Base-by-base conservation (phyloP, 2,113 vertebrate species). In the Pungitius pungitius region DNA sequence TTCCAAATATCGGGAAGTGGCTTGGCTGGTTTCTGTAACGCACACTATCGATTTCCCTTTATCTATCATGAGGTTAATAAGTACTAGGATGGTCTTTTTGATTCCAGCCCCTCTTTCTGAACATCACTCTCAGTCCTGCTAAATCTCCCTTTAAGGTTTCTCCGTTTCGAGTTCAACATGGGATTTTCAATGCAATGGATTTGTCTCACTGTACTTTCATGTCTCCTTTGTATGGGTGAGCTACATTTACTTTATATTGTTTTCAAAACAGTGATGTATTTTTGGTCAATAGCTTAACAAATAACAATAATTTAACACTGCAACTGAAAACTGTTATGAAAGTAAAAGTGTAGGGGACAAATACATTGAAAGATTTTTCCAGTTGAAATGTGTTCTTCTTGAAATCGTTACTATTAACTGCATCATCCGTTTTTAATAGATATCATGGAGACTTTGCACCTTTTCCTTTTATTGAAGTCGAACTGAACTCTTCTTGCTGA, bases 41-140 rank as follows among this genome's bases (percentile, higher is more conserved):
- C 65, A 45, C n/a, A 47, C 6, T 75, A 87, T 89, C 86, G 88
- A 90, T 87, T 37, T 63, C 13, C 22, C 59, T 82, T 81, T 89
- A 71, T 81, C 86, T 92, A 68, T 69, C 43, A n/a, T 66, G 8
- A 59, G 55, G 91, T 92, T 92, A 93, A 94, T 92, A 43, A 92
- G 63, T 94, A 77, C 77, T 88, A 57, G 59, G 39, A 12, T 47
- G 13, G 9, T 74, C 39, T 78, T 47, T 65, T 24, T 22, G 35
- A 59, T 67, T 73, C 15, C 45, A 54, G 24, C 22, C 59, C 58
- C 33, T 30, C 45, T 26, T 14, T 64, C 12, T 59, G 7, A 51
- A 54, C 35, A 60, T 56, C 54, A 35, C 39, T 24, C 6, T 57
- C 2, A 3, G 20, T 61, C 37, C 33, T 43, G 7, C 1, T 3